A percentile compares a stretch with the other conserved stretches of the same genome.
These are phyloP conservation scores for Pangasius macronema DNA, from an alignment of 2,797 vertebrate genomes.

Conservation along the genomic window DNA sequence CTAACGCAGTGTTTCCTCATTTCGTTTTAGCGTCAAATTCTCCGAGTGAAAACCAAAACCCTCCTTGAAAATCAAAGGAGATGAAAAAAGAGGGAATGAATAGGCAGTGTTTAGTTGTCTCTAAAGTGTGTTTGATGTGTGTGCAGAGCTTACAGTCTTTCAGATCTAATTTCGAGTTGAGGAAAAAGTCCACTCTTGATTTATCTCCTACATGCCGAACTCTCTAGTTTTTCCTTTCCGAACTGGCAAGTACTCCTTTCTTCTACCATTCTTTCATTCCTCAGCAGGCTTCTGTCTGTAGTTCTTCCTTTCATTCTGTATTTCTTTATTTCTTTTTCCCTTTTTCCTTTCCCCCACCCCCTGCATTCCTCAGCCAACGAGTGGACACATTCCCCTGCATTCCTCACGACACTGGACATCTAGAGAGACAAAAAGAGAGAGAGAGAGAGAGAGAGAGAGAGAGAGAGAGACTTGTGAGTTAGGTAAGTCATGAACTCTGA, in stretches of 20 bases:
- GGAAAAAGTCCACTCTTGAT: slow-evolving; percentile 1
- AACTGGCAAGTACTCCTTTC: slow-evolving; percentile 5
- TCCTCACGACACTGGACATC: slow-evolving; percentile 71
- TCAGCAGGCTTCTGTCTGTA: slow-evolving; percentile 44
- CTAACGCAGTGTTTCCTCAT: not conserved
- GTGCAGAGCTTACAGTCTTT: slow-evolving; percentile 3
- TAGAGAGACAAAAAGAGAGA: slow-evolving; percentile 61
- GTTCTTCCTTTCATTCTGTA: slow-evolving; percentile 33
- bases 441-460: slow-evolving; percentile 41
- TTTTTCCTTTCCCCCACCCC: slow-evolving; percentile 35
- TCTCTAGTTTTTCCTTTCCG: not conserved
- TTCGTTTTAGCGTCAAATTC: not conserved
- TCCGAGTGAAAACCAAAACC: slow-evolving; percentile 1
- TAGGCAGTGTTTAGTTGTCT: not conserved
- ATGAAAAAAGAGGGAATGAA: not conserved
- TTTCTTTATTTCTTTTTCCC: slow-evolving; percentile 17
- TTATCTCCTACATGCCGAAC: not conserved
- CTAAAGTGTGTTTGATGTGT: slow-evolving; percentile 30
- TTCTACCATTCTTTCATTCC: slow-evolving; percentile 17
- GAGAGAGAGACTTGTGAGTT: not conserved
- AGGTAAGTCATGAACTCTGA: not conserved
- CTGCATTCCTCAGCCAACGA: slow-evolving; percentile 58
- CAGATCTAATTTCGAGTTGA: not conserved
- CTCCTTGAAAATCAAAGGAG: slow-evolving; percentile 20
- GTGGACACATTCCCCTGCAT: slow-evolving; percentile 66